Conservation (phyloP, 2,113 vertebrate genomes). For the Ochotona curzoniae region DNA sequence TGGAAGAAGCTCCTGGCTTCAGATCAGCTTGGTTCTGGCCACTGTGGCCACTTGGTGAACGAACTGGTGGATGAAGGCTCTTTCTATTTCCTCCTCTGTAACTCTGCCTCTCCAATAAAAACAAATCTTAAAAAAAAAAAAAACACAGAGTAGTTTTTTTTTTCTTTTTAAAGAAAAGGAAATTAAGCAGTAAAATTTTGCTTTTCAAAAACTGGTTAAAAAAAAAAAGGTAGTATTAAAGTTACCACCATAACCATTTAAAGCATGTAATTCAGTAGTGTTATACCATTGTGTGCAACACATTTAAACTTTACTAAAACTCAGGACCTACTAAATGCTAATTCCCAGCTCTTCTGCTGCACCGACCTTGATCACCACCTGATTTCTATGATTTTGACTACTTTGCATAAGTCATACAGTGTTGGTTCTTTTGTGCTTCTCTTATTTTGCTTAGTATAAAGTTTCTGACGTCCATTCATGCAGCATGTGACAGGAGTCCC, state of each 20-base stretch:
- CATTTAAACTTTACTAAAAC: background rate
- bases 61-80: too few relatives aligned
- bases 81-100: too few relatives aligned
- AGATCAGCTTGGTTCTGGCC: too few relatives aligned
- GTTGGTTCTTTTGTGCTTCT: background rate
- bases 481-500: background rate
- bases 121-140: too few relatives aligned
- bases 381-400: background rate
- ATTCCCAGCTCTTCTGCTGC: background rate
- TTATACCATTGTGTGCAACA: background rate
- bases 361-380: background rate
- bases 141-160: too few relatives aligned
- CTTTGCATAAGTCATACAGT: background rate
- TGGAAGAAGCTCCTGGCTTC: too few relatives aligned
- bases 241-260: background rate
- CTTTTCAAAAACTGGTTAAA: background rate
- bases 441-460: background rate
- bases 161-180: too few relatives aligned
- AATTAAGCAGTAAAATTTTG: conserved; percentile 19
- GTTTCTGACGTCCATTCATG: background rate
- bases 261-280: background rate
- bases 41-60: too few relatives aligned
- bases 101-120: too few relatives aligned
- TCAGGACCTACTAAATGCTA: background rate
- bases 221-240: background rate